These are phyloP conservation scores for Delphinus delphis DNA, from an alignment of 2,113 vertebrate genomes.

Conservation along the genomic window DNA sequence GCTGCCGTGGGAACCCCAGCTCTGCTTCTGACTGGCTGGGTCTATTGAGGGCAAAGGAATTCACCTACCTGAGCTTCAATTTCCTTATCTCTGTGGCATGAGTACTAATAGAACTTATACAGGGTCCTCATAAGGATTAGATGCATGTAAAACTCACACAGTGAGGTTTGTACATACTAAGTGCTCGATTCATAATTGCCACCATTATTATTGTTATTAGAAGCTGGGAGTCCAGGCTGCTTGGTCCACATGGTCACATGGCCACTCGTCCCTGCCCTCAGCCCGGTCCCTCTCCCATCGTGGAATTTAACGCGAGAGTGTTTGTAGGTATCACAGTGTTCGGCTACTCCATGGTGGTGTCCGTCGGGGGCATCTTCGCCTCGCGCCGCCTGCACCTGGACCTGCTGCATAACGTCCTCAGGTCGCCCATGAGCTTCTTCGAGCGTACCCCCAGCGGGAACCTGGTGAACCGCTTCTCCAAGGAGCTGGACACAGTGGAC, in stretches of 20 bases:
- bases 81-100: not conserved
- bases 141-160: rapidly evolving
- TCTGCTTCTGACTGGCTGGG: not conserved
- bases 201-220: rapidly evolving
- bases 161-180: not conserved
- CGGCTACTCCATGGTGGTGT: constrained; percentile 92
- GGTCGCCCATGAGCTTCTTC: constrained; percentile 96
- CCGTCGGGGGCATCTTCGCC: constrained; percentile 93
- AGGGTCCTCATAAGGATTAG: not conserved
- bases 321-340: constrained; percentile 90
- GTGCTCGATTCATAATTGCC: not conserved
- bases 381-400: constrained; percentile 91
- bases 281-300: rapidly evolving
- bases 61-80: not conserved
- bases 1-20: not conserved
- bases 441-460: constrained; percentile 97
- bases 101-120: not conserved
- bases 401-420: constrained; percentile 92
- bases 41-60: not conserved
- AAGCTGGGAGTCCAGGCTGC: not conserved
- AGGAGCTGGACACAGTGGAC: constrained; percentile 97
- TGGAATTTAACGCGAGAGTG: rapidly evolving
- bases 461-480: constrained; percentile 97
- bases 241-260: rapidly evolving
- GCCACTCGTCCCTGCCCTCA: not conserved